Evolutionary conservation across 2,888 invertebrate species (phyloP), one percentile per base, ranked within the genome.

Genomic region (Steinernema scapterisci): DNA sequence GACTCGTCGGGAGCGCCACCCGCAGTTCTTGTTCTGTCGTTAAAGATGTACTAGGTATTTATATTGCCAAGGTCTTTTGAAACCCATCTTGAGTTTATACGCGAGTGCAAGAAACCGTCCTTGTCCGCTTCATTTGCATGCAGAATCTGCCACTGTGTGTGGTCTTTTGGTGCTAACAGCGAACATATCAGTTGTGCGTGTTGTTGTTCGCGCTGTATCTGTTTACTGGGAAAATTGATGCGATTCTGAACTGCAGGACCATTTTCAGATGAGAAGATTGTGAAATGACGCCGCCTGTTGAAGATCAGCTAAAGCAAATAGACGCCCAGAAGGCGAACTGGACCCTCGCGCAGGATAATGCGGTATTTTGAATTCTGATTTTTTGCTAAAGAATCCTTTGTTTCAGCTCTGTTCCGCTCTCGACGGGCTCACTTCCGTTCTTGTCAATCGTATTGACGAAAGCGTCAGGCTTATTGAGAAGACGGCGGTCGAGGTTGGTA

Each of bases 331-430:
- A 63, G 38, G 63, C 11, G 13, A 16, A 25, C 11, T 63, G 63
- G 63, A 25, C 63, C 27, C 38, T 63, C 2, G 63, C 63, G 11
- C 31, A 63, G 38, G 63, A 63, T n/a, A 63, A 63, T 31, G 63
- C 63, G 9, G 63, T 63, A 63, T 1, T 27, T 63, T 13, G n/a
- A 48, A 48, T 7, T 31, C n/a, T 52, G 23, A 23, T 21, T 11
- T 11, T 23, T 5, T 16, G 16, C 31, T 27, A 27, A n/a, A n/a
- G n/a, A 16, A 31, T 31, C 21, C 52, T 52, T 16, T 27, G 16
- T 63, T 63, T 13, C 27, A 63, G 63, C 63, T 63, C 16, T 63
- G 63, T 19, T 63, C 63, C 1, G 31, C 63, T 1, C 31, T 63
- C 63, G 63, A 63, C 31, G 7, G 27, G 3, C 27, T 63, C 63